These are phyloP conservation scores for Heterotis niloticus DNA, from an alignment of 2,113 vertebrate genomes.

Conservation along the genomic window DNA sequence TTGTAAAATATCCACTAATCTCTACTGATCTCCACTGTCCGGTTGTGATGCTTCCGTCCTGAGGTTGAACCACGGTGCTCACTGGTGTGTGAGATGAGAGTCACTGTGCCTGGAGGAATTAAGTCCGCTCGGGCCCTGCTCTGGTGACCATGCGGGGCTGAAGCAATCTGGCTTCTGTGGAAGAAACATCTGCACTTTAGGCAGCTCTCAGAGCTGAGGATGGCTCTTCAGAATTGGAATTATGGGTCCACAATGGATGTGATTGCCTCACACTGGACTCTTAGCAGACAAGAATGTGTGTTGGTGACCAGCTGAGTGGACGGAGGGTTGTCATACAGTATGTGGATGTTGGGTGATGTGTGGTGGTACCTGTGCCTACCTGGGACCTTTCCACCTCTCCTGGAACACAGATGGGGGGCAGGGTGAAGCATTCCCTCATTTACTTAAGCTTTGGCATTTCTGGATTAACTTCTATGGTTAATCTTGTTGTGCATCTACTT, in stretches of 20 bases:
- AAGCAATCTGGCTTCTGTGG: neutral
- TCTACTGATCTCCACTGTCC: neutral
- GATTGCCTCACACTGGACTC: too few relatives aligned
- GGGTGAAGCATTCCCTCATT: conserved; percentile 51
- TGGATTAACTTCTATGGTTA: conserved; percentile 63
- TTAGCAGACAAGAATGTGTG: conserved; percentile 28
- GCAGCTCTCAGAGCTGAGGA: neutral
- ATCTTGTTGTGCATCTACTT: conserved; percentile 54
- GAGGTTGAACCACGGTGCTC: neutral
- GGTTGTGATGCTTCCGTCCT: neutral
- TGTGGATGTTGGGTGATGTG: neutral
- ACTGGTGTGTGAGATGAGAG: neutral
- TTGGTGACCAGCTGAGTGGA: neutral
- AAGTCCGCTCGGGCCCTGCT: too few relatives aligned
- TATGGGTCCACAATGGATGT: neutral
- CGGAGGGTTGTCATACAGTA: too few relatives aligned
- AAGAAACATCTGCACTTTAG: neutral
- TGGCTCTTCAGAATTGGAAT: too few relatives aligned
- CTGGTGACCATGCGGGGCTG: too few relatives aligned
- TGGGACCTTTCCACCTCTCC: conserved; percentile 6
- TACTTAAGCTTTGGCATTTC: conserved; percentile 61
- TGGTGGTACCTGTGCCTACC: neutral
- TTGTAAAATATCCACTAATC: too few relatives aligned
- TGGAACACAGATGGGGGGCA: neutral
- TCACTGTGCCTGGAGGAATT: neutral